A percentile compares a stretch with the other conserved stretches of the same genome.
Evolutionary conservation across 2,888 invertebrate genomes (phyloP).

Genomic region (Nymphalis urticae): DNA sequence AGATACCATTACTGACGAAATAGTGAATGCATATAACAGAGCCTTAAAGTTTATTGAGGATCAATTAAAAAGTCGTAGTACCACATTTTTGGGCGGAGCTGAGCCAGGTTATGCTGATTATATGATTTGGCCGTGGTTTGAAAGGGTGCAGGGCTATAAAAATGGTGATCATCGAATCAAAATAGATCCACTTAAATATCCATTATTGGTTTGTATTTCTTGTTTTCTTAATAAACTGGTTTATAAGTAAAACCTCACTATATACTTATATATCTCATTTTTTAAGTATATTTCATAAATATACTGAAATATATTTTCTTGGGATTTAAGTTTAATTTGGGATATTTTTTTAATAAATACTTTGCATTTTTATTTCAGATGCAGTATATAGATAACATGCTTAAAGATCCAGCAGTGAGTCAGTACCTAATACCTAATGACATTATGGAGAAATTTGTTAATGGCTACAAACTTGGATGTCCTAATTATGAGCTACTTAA

Average conservation of each 20-base stretch:
- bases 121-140: slow-evolving; percentile 95
- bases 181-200: slow-evolving; percentile 80
- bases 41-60: slow-evolving; percentile 83
- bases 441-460: slow-evolving; percentile 78
- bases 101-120: slow-evolving; percentile 89
- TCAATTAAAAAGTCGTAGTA: slow-evolving; percentile 82
- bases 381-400: slow-evolving; percentile 84
- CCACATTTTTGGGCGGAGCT: slow-evolving; percentile 83
- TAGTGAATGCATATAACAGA: slow-evolving; percentile 49
- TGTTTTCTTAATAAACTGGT: too few relatives aligned
- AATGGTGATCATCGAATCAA: slow-evolving; percentile 71
- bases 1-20: slow-evolving; percentile 54
- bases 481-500: slow-evolving; percentile 57
- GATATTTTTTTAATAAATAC: too few relatives aligned
- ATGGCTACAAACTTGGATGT: slow-evolving; percentile 47
- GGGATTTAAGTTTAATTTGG: too few relatives aligned
- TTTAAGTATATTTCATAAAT: background rate
- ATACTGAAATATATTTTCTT: too few relatives aligned
- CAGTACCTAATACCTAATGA: slow-evolving; percentile 82
- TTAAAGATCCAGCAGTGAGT: slow-evolving; percentile 83
- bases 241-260: background rate
- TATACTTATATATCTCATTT: background rate
- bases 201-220: slow-evolving; percentile 58
- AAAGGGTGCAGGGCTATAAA: slow-evolving; percentile 79
- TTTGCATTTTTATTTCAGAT: slow-evolving; percentile 68